These are phyloP conservation scores for Falco naumanni DNA, from an alignment of 2,797 vertebrate species.

Conservation along the genomic window DNA sequence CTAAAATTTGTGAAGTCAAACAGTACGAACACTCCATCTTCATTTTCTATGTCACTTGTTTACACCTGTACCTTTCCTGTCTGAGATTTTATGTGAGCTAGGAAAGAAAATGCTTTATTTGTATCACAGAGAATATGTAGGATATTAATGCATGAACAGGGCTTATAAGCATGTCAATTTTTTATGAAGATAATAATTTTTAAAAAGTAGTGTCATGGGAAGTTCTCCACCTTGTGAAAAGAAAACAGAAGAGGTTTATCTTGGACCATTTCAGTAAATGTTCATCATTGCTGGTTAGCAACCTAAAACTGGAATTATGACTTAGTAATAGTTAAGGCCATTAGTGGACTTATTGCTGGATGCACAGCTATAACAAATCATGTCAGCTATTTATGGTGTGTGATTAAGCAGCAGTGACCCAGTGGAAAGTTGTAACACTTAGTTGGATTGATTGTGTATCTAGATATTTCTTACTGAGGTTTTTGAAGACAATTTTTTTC, in stretches of 20 bases:
- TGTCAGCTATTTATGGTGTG: not conserved
- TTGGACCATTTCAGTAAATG: not conserved
- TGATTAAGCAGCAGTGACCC: not conserved
- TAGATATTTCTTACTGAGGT: not conserved
- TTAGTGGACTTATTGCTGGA: not conserved
- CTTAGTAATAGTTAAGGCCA: not conserved
- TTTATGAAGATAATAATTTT: not conserved
- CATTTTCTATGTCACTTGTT: not conserved
- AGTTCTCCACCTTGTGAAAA: not conserved
- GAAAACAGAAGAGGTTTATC: not conserved
- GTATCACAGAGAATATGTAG: not conserved
- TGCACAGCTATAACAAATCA: not conserved
- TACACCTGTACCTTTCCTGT: fast-evolving
- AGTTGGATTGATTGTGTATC: not conserved
- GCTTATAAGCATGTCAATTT: not conserved
- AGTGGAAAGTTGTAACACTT: not conserved
- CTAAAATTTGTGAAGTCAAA: not conserved
- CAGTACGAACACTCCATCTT: not conserved
- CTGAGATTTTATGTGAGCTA: not conserved
- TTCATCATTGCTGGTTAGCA: not conserved
- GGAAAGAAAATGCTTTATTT: not conserved
- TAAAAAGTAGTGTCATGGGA: not conserved
- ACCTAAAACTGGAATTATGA: not conserved
- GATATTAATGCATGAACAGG: not conserved
- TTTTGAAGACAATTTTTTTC: not conserved